phyloP scores from a whole-genome alignment of 2,888 invertebrate genomes.

The Priocnemis perturbator region DNA sequence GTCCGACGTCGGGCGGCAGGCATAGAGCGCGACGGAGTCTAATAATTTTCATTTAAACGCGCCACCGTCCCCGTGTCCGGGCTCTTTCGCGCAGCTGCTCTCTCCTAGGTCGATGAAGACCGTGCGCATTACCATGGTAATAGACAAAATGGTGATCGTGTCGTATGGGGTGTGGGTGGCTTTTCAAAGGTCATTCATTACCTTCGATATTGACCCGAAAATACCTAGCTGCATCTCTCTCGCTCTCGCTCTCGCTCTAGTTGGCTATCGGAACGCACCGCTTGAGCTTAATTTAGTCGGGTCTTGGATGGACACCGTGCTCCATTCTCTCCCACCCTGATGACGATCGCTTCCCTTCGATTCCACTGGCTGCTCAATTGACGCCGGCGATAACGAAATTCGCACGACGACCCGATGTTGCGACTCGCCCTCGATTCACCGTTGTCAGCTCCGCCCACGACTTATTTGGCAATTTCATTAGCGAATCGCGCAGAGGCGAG shows the following conservation, averaged over 20 bases:
- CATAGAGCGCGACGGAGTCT: slow-evolving; percentile 22
- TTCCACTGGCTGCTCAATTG: not conserved
- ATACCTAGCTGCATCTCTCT: not conserved
- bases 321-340: not conserved
- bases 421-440: too few relatives aligned
- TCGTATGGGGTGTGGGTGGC: slow-evolving; percentile 8
- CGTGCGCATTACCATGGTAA: slow-evolving; percentile 56
- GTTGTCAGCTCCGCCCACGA: too few relatives aligned
- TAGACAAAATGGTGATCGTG: slow-evolving; percentile 56
- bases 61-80: slow-evolving; percentile 14
- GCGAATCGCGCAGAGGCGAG: too few relatives aligned
- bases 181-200: slow-evolving; percentile 58
- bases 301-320: too few relatives aligned
- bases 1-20: too few relatives aligned
- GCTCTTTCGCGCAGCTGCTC: slow-evolving; percentile 51
- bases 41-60: slow-evolving; percentile 57
- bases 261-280: too few relatives aligned
- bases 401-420: too few relatives aligned
- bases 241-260: not conserved
- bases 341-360: not conserved
- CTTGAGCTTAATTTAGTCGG: too few relatives aligned
- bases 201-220: slow-evolving; percentile 24
- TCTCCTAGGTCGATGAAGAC: slow-evolving; percentile 29
- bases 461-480: too few relatives aligned
- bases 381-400: too few relatives aligned